Evolutionary conservation across 2,797 vertebrate species (phyloP), one percentile per base, ranked within the genome.

Genomic region (Brachyrhaphis roseni): DNA sequence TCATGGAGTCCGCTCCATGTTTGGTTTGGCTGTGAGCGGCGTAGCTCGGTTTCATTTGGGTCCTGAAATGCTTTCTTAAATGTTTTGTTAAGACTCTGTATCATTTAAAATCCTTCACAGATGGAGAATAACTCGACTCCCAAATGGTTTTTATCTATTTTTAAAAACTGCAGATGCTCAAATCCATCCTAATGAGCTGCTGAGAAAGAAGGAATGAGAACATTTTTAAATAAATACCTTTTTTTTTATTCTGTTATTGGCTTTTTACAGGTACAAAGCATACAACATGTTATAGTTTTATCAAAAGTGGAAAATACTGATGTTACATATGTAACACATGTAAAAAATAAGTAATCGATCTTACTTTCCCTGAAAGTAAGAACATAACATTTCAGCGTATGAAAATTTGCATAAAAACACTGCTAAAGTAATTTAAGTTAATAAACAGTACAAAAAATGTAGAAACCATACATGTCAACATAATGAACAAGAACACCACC

Each of bases 261-360:
- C 97, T 98, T 98, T 95, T 99, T 99, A 99, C 98, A 99, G 93
- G 95, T 98, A 99, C 96, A 98, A 99, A 98, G 98, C 97, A 97
- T 98, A 99, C 97, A 96, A 94, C 98, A 98, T 98, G 98, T 99
- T 99, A 99, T 98, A 98, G 95, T 97, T 98, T 97, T 99, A 99
- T 99, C 97, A 99, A 99, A 98, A 95, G 97, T 98, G 96, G 96
- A 98, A 99, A 99, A 99, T 99, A 99, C 96, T 97, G 96, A 96
- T 92, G 97, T 99, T 98, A 99, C 98, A 96, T 97, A 97, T 97
- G 98, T 99, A 99, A 99, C 98, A 97, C 97, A 98, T 98, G 97
- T 98, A 98, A 97, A 97, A 97, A 97, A 98, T 97, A 96, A 96
- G 96, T 97, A 91, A 96, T 97, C 95, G 96, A 96, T 97, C 98